Conservation (phyloP, 1,140 invertebrate species). For the Aphelinus atriplicis region DNA sequence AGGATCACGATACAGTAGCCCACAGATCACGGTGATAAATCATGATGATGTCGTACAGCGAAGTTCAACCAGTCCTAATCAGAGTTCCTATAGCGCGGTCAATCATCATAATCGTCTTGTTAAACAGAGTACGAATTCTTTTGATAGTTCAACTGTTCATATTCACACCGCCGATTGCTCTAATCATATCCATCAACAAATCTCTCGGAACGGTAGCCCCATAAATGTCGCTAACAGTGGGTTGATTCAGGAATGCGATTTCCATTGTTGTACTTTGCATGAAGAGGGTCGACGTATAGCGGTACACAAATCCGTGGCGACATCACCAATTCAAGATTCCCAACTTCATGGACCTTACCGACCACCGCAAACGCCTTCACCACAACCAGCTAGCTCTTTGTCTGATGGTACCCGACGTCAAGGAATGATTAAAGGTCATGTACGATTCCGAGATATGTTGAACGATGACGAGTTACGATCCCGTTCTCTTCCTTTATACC, state of each 20-base stretch:
- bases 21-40: conserved; percentile 91
- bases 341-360: conserved; percentile 59
- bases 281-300: conserved; percentile 90
- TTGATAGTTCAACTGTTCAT: conserved; percentile 80
- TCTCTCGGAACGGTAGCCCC: conserved; percentile 68
- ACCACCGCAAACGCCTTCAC: conserved; percentile 66
- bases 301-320: conserved; percentile 89
- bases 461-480: conserved; percentile 63
- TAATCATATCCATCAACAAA: conserved; percentile 76
- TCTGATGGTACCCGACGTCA: conserved; percentile 63
- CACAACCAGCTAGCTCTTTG: conserved; percentile 65
- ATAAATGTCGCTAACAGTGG: conserved; percentile 69
- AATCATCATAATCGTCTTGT: conserved; percentile 65
- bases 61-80: conserved; percentile 58
- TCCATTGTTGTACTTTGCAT: conserved; percentile 93
- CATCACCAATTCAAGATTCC: conserved; percentile 88
- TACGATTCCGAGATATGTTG: conserved; percentile 63
- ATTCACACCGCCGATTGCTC: conserved; percentile 87
- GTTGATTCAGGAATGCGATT: conserved; percentile 83
- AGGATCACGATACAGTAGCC: conserved; percentile 72
- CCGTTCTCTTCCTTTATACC: background rate
- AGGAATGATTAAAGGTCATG: conserved; percentile 64
- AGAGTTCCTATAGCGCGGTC: conserved; percentile 63
- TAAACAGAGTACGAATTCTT: conserved; percentile 75
- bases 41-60: conserved; percentile 76